Percentiles rank a stretch among this genome's conserved stretches.
phyloP scores from a whole-genome alignment of 2,797 vertebrate species.

The Myotis findleyi region DNA sequence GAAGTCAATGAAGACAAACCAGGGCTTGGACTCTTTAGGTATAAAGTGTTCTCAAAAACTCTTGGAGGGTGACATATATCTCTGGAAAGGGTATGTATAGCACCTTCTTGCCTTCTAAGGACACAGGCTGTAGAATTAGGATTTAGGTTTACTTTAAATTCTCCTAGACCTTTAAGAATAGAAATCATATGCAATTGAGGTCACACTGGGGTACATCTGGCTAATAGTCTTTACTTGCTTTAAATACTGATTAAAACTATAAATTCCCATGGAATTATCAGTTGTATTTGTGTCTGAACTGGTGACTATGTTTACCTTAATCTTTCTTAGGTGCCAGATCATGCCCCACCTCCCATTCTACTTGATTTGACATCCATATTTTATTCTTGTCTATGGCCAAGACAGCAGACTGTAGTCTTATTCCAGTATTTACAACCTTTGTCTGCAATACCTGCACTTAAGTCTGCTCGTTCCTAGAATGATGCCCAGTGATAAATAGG shows the following conservation, averaged over 20 bases:
- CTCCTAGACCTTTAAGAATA: neutral
- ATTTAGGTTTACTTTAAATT: conserved; percentile 12
- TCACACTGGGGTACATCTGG: neutral
- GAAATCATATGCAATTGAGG: neutral
- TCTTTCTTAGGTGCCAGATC: neutral
- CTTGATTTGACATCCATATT: neutral
- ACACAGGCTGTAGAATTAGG: neutral
- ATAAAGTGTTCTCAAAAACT: neutral
- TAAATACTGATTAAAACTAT: neutral
- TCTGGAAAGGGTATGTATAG: neutral
- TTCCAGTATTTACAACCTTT: neutral
- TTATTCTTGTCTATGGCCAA: neutral
- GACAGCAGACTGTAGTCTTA: neutral
- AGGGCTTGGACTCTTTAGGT: neutral
- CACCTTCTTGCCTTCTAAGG: neutral
- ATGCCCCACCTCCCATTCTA: neutral
- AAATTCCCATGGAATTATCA: neutral
- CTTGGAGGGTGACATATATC: neutral
- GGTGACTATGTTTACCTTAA: neutral
- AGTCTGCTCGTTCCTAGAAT: neutral
- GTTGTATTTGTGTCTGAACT: neutral
- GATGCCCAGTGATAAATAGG: neutral
- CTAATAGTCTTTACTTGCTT: neutral
- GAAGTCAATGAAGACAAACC: neutral
- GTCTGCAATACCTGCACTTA: neutral